Evolutionary conservation across 2,113 vertebrate species (phyloP).

Genomic region (Suricata suricatta): DNA sequence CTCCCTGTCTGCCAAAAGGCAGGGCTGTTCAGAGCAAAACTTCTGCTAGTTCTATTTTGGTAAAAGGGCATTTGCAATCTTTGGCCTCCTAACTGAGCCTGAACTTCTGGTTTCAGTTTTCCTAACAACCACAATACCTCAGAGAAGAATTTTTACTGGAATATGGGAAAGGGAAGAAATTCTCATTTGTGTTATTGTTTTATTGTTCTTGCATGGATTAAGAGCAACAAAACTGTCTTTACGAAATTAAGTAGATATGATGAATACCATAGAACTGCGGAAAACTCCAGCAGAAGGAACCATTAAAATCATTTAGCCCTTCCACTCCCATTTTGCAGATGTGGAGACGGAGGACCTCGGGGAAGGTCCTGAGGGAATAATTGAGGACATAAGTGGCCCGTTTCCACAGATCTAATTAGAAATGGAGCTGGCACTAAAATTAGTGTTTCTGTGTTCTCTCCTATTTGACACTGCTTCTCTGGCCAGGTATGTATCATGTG

Average conservation of each 20-base stretch:
- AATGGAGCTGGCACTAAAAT: background rate
- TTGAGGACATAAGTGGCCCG: background rate
- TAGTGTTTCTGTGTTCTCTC: background rate
- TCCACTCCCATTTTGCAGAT: background rate
- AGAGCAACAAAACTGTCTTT: background rate
- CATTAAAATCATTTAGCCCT: background rate
- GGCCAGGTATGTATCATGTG: background rate
- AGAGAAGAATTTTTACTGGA: constrained; percentile 37
- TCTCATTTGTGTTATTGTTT: background rate
- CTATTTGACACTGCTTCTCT: background rate
- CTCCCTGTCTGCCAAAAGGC: background rate
- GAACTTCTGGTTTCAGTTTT: constrained; percentile 59
- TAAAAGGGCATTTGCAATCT: background rate
- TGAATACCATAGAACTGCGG: background rate
- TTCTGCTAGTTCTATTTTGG: constrained; percentile 22
- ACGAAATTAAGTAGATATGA: background rate
- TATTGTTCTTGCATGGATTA: background rate
- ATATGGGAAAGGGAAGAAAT: constrained; percentile 29
- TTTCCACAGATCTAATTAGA: background rate
- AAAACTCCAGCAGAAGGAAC: background rate
- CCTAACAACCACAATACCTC: constrained; percentile 30
- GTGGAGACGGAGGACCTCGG: background rate
- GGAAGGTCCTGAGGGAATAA: background rate
- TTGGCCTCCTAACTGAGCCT: constrained; percentile 3
- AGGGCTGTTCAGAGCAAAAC: background rate